Percentiles rank a stretch among this genome's conserved stretches.
phyloP scores from a whole-genome alignment of 2,113 vertebrate genomes.

The Eleginops maclovinus region DNA sequence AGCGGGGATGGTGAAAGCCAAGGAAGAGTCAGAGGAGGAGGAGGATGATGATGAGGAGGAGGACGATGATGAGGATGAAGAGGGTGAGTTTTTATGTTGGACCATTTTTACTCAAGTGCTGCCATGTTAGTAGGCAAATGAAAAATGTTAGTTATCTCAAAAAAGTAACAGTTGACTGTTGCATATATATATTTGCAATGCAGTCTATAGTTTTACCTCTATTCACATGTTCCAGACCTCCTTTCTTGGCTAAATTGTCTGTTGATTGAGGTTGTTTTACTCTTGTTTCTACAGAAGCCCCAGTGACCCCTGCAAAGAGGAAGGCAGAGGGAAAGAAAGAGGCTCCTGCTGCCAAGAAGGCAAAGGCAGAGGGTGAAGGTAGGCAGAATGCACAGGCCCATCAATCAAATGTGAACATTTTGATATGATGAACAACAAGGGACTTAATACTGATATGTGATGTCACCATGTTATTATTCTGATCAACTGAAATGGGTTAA shows the following conservation, averaged over 20 bases:
- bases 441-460: constrained; percentile 91
- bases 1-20: constrained; percentile 86
- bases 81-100: constrained; percentile 52
- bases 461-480: constrained; percentile 77
- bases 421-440: constrained; percentile 83
- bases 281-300: constrained; percentile 43
- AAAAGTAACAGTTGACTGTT: too few relatives aligned
- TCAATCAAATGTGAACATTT: background rate
- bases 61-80: constrained; percentile 84
- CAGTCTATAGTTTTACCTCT: too few relatives aligned
- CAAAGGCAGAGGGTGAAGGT: constrained; percentile 83
- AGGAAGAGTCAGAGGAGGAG: constrained; percentile 87
- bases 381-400: background rate
- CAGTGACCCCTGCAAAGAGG: constrained; percentile 79
- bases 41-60: constrained; percentile 87
- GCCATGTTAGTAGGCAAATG: too few relatives aligned
- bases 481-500: constrained; percentile 20
- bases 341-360: constrained; percentile 83
- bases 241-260: background rate
- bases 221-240: too few relatives aligned
- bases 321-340: constrained; percentile 84
- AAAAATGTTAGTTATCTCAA: too few relatives aligned
- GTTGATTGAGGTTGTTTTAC: background rate
- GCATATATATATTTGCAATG: too few relatives aligned
- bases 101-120: background rate